Percentiles rank a stretch among this genome's conserved stretches.
phyloP scores from a whole-genome alignment of 1,140 invertebrate genomes.

The Brachionus asplanchnoidis region DNA sequence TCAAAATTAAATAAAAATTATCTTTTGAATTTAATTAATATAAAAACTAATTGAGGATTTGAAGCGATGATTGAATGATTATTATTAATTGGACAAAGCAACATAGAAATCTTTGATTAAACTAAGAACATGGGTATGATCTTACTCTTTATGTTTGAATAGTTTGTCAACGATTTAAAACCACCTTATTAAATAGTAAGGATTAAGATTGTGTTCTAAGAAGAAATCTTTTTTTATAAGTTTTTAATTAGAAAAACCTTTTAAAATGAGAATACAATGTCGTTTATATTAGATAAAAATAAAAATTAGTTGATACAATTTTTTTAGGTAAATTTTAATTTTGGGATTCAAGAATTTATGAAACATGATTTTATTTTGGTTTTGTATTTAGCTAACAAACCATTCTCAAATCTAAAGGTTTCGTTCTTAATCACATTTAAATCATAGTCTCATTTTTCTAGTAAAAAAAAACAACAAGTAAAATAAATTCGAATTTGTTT shows the following conservation, averaged over 20 bases:
- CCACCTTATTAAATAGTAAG: not conserved
- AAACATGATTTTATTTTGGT: conserved; percentile 25
- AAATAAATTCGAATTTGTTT: not conserved
- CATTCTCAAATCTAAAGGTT: not conserved
- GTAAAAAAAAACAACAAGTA: not conserved
- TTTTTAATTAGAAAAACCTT: conserved; percentile 1
- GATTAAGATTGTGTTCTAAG: not conserved
- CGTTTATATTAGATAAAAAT: conserved; percentile 24
- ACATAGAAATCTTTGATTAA: not conserved
- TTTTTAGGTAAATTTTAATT: not conserved
- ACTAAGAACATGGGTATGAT: not conserved
- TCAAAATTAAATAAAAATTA: not conserved
- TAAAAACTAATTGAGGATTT: not conserved
- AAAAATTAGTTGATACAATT: conserved; percentile 24
- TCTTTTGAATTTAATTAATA: not conserved
- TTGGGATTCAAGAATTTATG: not conserved
- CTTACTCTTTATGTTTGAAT: not conserved
- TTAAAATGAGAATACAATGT: not conserved
- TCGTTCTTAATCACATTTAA: not conserved
- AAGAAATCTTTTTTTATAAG: not conserved
- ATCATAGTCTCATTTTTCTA: not conserved
- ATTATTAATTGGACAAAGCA: not conserved
- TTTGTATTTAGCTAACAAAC: not conserved
- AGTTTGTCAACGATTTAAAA: not conserved
- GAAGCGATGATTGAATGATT: not conserved